A percentile compares a stretch with the other conserved stretches of the same genome.
These are phyloP conservation scores for Drosophila setifemur DNA, from an alignment of 1,140 invertebrate genomes.

Conservation along the genomic window DNA sequence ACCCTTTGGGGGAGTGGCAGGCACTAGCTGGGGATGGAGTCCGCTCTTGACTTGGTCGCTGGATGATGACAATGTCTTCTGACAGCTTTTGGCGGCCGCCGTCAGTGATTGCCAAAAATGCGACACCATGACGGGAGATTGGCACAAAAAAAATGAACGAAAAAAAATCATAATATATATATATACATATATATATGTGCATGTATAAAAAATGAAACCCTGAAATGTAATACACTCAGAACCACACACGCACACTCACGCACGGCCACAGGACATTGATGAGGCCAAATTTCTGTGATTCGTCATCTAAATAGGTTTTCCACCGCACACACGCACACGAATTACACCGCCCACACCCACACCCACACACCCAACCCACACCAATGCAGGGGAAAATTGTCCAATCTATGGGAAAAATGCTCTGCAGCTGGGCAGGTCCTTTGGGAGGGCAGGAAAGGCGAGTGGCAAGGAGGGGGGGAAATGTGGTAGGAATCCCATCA, in stretches of 20 bases:
- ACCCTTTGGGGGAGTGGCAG: background rate
- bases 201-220: slow-evolving; percentile 42
- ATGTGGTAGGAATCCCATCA: too few species aligned
- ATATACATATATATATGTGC: too few species aligned
- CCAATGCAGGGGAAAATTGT: slow-evolving; percentile 21
- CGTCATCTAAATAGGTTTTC: slow-evolving; percentile 77
- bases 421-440: slow-evolving; percentile 17
- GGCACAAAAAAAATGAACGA: slow-evolving; percentile 45
- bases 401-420: slow-evolving; percentile 36
- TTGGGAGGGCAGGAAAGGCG: background rate
- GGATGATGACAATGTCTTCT: slow-evolving; percentile 76
- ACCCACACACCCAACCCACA: slow-evolving; percentile 22
- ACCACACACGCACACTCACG: slow-evolving; percentile 38
- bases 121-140: slow-evolving; percentile 74
- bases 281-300: slow-evolving; percentile 79
- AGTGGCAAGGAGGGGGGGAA: background rate
- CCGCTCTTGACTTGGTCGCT: slow-evolving; percentile 35
- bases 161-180: slow-evolving; percentile 12
- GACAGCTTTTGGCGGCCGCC: slow-evolving; percentile 68
- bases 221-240: slow-evolving; percentile 77
- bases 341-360: slow-evolving; percentile 66
- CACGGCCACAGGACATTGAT: slow-evolving; percentile 63
- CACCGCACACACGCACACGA: slow-evolving; percentile 28
- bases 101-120: slow-evolving; percentile 78
- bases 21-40: background rate